These are phyloP conservation scores for Epinephelus fuscoguttatus DNA, from an alignment of 2,113 vertebrate species.

Conservation along the genomic window DNA sequence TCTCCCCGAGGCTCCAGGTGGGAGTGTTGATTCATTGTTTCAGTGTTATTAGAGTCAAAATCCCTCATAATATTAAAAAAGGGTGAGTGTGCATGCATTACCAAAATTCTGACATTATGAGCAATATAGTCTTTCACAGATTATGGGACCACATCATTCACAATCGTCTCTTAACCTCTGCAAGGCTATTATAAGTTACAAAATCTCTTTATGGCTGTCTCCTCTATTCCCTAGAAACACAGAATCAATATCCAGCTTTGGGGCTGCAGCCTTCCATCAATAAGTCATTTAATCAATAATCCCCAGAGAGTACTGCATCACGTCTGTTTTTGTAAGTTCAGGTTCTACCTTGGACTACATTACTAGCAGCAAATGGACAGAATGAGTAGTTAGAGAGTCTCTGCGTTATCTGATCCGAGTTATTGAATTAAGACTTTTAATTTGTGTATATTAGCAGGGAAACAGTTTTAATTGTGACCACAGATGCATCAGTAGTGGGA, in stretches of 20 bases:
- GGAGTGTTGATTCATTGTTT: not conserved
- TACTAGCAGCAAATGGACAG: slow-evolving; percentile 6
- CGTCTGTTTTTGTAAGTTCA: slow-evolving; percentile 20
- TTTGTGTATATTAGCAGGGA: slow-evolving; percentile 9
- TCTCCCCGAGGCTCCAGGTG: not conserved
- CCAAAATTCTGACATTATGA: slow-evolving; percentile 10
- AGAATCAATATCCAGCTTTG: slow-evolving; percentile 50
- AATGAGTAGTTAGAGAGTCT: slow-evolving; percentile 14
- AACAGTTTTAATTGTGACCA: slow-evolving; percentile 10
- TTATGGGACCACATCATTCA: not conserved
- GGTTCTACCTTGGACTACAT: slow-evolving; percentile 19
- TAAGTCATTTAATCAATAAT: slow-evolving; percentile 62
- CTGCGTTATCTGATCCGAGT: not conserved
- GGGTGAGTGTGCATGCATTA: not conserved
- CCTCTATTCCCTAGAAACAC: slow-evolving; percentile 25
- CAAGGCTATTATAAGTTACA: slow-evolving; percentile 21
- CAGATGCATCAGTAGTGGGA: not conserved
- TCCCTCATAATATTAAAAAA: not conserved
- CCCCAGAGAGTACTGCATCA: slow-evolving; percentile 10
- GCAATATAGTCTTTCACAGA: not conserved
- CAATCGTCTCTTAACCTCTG: slow-evolving; percentile 27
- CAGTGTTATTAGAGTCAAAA: not conserved
- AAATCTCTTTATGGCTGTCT: slow-evolving; percentile 22
- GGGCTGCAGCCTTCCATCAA: slow-evolving; percentile 46
- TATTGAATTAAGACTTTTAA: slow-evolving; percentile 10